Evolutionary conservation across 2,113 vertebrate genomes (phyloP), one percentile per base, ranked within the genome.

Genomic region (Monopterus albus): DNA sequence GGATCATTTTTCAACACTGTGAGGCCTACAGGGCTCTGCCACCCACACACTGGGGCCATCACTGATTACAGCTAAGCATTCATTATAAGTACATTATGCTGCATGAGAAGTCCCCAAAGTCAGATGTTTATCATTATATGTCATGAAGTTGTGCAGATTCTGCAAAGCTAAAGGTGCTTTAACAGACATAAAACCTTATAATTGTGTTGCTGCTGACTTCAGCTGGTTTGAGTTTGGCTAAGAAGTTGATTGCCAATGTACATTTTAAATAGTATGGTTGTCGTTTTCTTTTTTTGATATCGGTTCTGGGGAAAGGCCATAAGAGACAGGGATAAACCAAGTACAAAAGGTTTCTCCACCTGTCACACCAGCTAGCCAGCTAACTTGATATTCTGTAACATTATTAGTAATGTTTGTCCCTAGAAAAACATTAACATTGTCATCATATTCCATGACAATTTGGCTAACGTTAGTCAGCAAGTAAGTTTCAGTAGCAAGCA

Each of bases 51-150:
- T 12, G 49, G 38, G 45, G 25, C 62, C 40, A 58, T 52, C 82
- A 88, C 80, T 82, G 82, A 85, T 88, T 76, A 78, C 73, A 63
- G 64, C 1, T 47, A 53, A 59, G 35, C 84, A 64, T 83, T 75
- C 53, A 75, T 87, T 80, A 85, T 51, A 43, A 36, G 66, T 58
- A 59, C 53, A 76, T 78, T 45, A 51, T 57, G 29, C 50, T 25
- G 72, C 57, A 75, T 43, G 39, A 68, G 25, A 36, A 49, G 36
- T 51, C 60, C 69, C 78, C 33, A 58, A 18, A 75, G 72, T 52
- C 12, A 64, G 78, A 67, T 82, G 80, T 85, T 81, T n/a, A 82
- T 80, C 77, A 83, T 57, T 45, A 43, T 17, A 12, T 75, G 61
- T 63, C 73, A 64, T 9, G 0, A 38, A 15, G 18, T 56, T n/a